Conservation (phyloP, 2,888 invertebrate species). For the Sicus ferrugineus region DNA sequence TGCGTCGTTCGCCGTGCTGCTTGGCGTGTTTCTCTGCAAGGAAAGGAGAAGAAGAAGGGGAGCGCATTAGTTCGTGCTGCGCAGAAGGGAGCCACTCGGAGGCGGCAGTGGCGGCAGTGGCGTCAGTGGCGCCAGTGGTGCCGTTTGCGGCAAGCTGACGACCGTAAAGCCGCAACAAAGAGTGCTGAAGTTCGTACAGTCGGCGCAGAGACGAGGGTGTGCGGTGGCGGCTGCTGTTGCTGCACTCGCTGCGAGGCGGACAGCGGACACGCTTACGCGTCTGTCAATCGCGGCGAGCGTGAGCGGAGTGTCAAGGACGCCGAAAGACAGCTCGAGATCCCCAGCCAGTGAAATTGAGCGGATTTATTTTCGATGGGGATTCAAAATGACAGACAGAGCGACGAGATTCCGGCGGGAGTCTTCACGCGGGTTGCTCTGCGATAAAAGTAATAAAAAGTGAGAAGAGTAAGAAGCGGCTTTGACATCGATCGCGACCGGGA, state of each 20-base stretch:
- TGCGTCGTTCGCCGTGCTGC: conserved; percentile 56
- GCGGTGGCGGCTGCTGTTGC: too few relatives aligned
- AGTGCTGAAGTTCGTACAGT: neutral
- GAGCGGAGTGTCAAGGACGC: conserved; percentile 29
- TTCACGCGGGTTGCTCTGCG: too few relatives aligned
- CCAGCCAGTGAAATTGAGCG: too few relatives aligned
- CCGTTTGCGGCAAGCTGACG: neutral
- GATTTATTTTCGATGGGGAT: too few relatives aligned
- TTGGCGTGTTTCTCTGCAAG: conserved; percentile 53
- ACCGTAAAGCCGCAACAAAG: neutral
- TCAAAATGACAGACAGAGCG: too few relatives aligned
- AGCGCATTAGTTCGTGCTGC: neutral
- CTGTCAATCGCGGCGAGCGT: conserved; percentile 34
- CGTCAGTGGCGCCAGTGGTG: neutral
- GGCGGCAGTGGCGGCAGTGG: neutral
- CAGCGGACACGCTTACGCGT: conserved; percentile 25
- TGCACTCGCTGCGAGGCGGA: neutral
- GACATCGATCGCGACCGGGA: too few relatives aligned
- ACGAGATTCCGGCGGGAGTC: too few relatives aligned
- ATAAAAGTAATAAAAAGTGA: too few relatives aligned
- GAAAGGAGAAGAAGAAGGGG: conserved; percentile 22
- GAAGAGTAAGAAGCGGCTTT: too few relatives aligned
- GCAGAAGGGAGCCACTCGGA: neutral
- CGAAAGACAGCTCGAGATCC: too few relatives aligned
- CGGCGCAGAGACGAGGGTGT: too few relatives aligned